Percentiles rank a stretch among this genome's conserved stretches.
Evolutionary conservation across 2,797 vertebrate species (phyloP).

Genomic region (Lepidocolaptes lacrymiger): DNA sequence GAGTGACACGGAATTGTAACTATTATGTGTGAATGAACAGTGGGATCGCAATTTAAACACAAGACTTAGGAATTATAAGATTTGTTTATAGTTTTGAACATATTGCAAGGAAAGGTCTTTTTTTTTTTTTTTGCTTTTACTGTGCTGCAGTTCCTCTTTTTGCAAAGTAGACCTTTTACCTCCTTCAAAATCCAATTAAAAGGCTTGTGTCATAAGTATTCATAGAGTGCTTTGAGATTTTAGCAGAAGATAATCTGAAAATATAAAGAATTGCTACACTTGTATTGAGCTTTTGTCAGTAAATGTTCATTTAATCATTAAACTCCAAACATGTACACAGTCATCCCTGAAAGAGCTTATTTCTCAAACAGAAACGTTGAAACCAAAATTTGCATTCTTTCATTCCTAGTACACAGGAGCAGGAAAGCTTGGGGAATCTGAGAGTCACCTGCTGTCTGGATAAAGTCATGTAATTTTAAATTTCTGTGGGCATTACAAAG

Average conservation of each 20-base stretch:
- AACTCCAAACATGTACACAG: neutral
- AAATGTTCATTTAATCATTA: neutral
- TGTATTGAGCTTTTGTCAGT: neutral
- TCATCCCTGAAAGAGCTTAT: neutral
- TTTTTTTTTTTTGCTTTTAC: neutral
- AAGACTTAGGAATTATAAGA: neutral
- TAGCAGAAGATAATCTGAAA: neutral
- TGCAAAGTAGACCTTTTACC: neutral
- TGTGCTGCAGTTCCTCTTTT: neutral
- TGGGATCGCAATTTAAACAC: conserved; percentile 14
- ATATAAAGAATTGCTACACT: neutral
- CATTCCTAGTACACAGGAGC: neutral
- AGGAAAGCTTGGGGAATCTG: neutral
- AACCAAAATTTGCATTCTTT: neutral
- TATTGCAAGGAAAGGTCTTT: neutral
- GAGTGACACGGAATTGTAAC: neutral
- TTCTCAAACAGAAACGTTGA: neutral
- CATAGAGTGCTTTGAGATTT: neutral
- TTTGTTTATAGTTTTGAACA: neutral
- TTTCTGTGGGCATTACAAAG: neutral
- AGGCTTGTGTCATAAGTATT: conserved; percentile 1
- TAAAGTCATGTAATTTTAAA: neutral
- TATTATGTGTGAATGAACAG: neutral
- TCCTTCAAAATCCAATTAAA: neutral
- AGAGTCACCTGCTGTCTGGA: neutral